Percentiles rank a stretch among this genome's conserved stretches.
Conservation (phyloP, 2,888 invertebrate species). For the Tineola bisselliella region DNA sequence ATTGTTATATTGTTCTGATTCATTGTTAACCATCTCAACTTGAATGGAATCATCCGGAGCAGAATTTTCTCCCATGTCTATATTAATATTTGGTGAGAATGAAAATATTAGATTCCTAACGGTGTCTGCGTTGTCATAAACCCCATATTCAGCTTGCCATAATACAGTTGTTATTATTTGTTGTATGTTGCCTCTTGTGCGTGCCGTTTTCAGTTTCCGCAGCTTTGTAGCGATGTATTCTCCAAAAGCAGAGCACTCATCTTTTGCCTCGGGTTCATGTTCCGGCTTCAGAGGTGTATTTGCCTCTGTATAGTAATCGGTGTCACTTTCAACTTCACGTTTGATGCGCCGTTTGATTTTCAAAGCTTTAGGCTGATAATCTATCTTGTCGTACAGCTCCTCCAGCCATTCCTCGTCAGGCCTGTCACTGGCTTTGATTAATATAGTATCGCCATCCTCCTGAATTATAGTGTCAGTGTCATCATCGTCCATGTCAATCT, state of each 20-base stretch:
- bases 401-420: constrained; percentile 57
- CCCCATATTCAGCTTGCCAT: constrained; percentile 57
- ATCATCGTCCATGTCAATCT: not conserved
- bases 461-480: not conserved
- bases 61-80: not conserved
- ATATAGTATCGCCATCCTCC: not conserved
- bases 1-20: not conserved
- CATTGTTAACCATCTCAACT: not conserved
- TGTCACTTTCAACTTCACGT: constrained; percentile 22
- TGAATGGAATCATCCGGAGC: not conserved
- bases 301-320: constrained; percentile 12
- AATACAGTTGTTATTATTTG: constrained; percentile 54
- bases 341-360: constrained; percentile 40
- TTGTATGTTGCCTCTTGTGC: constrained; percentile 49
- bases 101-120: constrained; percentile 30
- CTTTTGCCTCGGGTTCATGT: constrained; percentile 28
- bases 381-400: constrained; percentile 39
- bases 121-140: constrained; percentile 48
- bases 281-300: constrained; percentile 31
- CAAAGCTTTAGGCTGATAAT: constrained; percentile 37
- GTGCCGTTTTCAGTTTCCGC: constrained; percentile 39
- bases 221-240: constrained; percentile 57
- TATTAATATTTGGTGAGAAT: not conserved
- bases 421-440: not conserved
- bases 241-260: constrained; percentile 52